These are phyloP conservation scores for Philereme transversata DNA, from an alignment of 2,888 invertebrate species.

Conservation along the genomic window DNA sequence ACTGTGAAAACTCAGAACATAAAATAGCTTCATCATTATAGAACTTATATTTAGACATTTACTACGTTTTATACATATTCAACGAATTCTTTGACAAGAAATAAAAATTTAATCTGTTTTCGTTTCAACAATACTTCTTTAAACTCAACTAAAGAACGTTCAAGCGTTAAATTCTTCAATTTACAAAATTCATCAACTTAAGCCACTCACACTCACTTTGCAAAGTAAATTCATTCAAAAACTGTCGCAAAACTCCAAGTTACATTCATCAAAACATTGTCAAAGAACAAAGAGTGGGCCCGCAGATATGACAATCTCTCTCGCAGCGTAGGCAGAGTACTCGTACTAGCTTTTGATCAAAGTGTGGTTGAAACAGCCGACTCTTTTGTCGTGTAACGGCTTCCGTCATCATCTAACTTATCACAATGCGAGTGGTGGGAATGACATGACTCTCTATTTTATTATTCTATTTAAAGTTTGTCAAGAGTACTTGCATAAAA, in stretches of 20 bases:
- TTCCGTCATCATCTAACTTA: slow-evolving; percentile 61
- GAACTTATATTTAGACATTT: too few species aligned
- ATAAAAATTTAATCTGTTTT: too few species aligned
- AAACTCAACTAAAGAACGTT: slow-evolving; percentile 2
- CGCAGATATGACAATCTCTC: slow-evolving; percentile 48
- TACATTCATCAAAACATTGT: slow-evolving; percentile 50
- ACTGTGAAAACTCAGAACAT: too few species aligned
- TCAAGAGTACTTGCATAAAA: slow-evolving; percentile 16
- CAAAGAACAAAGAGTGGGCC: slow-evolving; percentile 50
- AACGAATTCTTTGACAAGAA: too few species aligned
- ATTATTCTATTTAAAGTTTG: slow-evolving; percentile 27
- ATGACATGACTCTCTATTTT: slow-evolving; percentile 43
- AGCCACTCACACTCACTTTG: slow-evolving; percentile 29
- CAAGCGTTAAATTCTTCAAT: slow-evolving; percentile 11
- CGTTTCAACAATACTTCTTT: neutral
- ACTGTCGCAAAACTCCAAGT: slow-evolving; percentile 46
- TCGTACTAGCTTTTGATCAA: slow-evolving; percentile 43
- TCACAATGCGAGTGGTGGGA: slow-evolving; percentile 39
- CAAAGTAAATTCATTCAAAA: slow-evolving; percentile 41
- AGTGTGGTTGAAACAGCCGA: slow-evolving; percentile 54
- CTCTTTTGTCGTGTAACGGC: slow-evolving; percentile 61
- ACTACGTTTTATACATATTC: too few species aligned
- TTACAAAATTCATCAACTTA: slow-evolving; percentile 22
- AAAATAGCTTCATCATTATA: too few species aligned
- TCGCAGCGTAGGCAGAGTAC: slow-evolving; percentile 9